Percentiles rank a stretch among this genome's conserved stretches.
Evolutionary conservation across 2,113 vertebrate genomes (phyloP).

Genomic region (Progne subis): DNA sequence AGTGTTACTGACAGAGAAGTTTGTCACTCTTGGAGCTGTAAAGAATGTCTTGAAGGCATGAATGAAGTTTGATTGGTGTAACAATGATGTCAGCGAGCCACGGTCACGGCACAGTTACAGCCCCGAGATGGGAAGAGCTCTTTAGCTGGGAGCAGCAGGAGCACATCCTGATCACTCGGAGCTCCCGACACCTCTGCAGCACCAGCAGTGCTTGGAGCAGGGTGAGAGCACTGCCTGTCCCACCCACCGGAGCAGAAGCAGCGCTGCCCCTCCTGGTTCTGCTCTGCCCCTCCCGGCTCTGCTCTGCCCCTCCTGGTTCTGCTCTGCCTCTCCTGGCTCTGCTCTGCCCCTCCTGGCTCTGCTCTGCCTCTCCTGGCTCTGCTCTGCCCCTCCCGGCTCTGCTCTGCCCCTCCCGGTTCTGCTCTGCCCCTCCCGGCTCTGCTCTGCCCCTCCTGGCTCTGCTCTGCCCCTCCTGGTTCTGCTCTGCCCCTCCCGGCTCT

Average conservation of each 20-base stretch:
- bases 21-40: neutral
- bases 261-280: neutral
- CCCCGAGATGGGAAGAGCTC: neutral
- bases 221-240: fast-evolving
- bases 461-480: no score
- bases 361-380: no score
- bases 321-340: no score
- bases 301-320: no score
- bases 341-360: no score
- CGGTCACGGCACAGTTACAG: fast-evolving
- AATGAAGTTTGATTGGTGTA: neutral
- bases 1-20: neutral
- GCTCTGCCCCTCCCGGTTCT: neutral
- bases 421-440: no score
- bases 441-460: no score
- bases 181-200: neutral
- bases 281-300: no score
- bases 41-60: neutral
- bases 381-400: no score
- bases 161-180: fast-evolving
- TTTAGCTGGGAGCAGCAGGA: neutral
- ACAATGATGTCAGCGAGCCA: fast-evolving
- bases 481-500: neutral
- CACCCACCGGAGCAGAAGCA: fast-evolving
- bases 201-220: neutral